phyloP scores from a whole-genome alignment of 1,140 invertebrate genomes.

The Himalopsyche phryganea region DNA sequence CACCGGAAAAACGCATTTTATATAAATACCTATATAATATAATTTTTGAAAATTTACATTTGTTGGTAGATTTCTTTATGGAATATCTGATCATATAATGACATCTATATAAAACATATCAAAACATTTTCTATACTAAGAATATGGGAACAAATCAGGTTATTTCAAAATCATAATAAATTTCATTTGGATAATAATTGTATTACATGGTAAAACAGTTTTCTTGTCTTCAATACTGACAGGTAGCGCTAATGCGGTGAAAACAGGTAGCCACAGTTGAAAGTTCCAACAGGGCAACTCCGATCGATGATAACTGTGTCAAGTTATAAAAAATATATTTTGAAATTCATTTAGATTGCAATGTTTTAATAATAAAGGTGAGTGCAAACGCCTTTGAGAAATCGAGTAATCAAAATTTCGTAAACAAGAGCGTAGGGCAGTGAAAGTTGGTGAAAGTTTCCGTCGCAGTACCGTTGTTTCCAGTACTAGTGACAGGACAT shows the following conservation, averaged over 20 bases:
- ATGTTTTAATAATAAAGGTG: conserved; percentile 18
- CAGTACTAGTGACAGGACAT: conserved; percentile 47
- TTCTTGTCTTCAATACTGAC: conserved; percentile 3
- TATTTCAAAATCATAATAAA: too few species aligned
- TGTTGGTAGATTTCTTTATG: too few species aligned
- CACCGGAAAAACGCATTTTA: too few species aligned
- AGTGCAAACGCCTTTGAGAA: background rate
- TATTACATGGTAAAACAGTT: background rate
- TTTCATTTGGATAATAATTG: background rate
- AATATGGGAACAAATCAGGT: too few species aligned
- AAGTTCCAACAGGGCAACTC: conserved; percentile 53
- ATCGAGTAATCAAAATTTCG: background rate
- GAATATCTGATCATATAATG: too few species aligned
- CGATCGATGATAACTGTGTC: conserved; percentile 44
- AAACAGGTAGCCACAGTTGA: conserved; percentile 5
- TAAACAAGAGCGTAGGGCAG: conserved; percentile 15
- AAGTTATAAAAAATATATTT: conserved; percentile 9
- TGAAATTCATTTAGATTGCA: conserved; percentile 5
- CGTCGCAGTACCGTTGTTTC: conserved; percentile 36
- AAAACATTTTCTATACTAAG: background rate
- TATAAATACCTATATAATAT: too few species aligned
- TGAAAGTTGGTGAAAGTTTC: conserved; percentile 40
- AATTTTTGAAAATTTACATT: too few species aligned
- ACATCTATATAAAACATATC: conserved; percentile 1
- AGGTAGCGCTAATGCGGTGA: conserved; percentile 14